phyloP scores from a whole-genome alignment of 2,888 invertebrate genomes.

The Oscheius onirici region DNA sequence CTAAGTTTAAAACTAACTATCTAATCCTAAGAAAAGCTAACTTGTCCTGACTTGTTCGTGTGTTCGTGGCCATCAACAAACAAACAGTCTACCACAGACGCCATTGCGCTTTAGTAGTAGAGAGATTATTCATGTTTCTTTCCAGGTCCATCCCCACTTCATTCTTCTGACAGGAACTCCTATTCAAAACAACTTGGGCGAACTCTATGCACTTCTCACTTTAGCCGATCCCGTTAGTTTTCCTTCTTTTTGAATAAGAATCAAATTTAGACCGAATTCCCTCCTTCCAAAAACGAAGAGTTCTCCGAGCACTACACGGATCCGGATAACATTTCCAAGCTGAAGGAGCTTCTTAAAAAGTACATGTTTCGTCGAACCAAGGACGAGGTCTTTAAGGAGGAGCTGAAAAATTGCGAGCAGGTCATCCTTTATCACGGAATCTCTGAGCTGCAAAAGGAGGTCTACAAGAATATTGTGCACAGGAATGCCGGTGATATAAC shows the following conservation, averaged over 20 bases:
- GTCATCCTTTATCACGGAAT: slow-evolving; percentile 73
- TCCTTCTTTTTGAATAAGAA: slow-evolving; percentile 33
- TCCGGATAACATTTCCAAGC: slow-evolving; percentile 46
- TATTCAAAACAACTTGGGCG: slow-evolving; percentile 74
- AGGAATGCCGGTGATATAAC: slow-evolving; percentile 68
- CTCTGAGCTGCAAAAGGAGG: slow-evolving; percentile 72
- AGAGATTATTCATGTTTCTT: too few relatives aligned
- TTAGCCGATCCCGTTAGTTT: slow-evolving; percentile 68
- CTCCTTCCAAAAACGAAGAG: slow-evolving; percentile 67
- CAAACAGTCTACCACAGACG: too few relatives aligned
- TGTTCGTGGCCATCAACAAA: too few relatives aligned
- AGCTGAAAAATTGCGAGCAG: slow-evolving; percentile 46
- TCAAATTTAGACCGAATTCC: slow-evolving; percentile 5
- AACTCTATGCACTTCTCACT: slow-evolving; percentile 73
- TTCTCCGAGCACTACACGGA: slow-evolving; percentile 48
- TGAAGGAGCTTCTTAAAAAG: slow-evolving; percentile 70
- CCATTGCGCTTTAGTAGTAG: too few relatives aligned
- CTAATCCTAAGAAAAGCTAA: too few relatives aligned
- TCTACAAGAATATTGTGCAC: slow-evolving; percentile 73
- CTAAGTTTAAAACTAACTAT: too few relatives aligned
- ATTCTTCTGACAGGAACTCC: slow-evolving; percentile 74
- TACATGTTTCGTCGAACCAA: slow-evolving; percentile 73
- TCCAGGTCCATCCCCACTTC: background rate
- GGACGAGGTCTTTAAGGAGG: slow-evolving; percentile 71
- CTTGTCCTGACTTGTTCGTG: too few relatives aligned